Evolutionary conservation across 2,797 vertebrate species (phyloP), one percentile per base, ranked within the genome.

Genomic region (Vultur gryphus): DNA sequence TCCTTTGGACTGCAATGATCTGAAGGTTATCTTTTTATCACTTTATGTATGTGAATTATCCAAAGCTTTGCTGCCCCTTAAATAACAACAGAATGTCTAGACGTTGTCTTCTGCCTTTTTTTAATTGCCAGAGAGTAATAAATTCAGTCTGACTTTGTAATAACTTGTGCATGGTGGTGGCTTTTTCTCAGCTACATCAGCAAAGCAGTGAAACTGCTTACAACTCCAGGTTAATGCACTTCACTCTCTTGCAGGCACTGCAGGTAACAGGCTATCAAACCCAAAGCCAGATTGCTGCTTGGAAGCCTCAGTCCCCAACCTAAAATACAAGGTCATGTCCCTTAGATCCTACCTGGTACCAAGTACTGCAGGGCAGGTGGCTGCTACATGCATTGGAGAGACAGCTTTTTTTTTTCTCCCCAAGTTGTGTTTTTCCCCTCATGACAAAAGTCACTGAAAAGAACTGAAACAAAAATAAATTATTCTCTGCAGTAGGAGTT

Each of bases 141-240:
- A 97, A 97, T 70, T 89, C 96, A 92, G 78, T 97, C 84, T 96
- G 96, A 93, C 95, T 97, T 97, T 97, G 71, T 97, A 95, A 92
- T 87, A 81, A 85, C 19, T 54, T 77, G 70, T 72, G 58, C 88
- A 76, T 84, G 87, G 83, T 93, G 71, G 84, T 93, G 91, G 94
- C 59, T 97, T 43, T 49, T 95, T 76, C 82, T 96, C 61, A 6
- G 83, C 48, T 62, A 17, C 29, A 18, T 70, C 33, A 43, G 43
- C 25, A 39, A 41, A 51, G 48, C 11, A 1, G 11, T 6, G 57
- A 43, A 1, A 1, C 37, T 41, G 54, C 52, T 54, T 24, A 3
- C 57, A n/a, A 0, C 8, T 65, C 46, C 19, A 19, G 29, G 35
- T 71, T 80, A 35, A 70, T 3, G 9, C 23, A 14, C 13, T 35